phyloP scores from a whole-genome alignment of 2,113 vertebrate species.

The Chroicocephalus ridibundus region DNA sequence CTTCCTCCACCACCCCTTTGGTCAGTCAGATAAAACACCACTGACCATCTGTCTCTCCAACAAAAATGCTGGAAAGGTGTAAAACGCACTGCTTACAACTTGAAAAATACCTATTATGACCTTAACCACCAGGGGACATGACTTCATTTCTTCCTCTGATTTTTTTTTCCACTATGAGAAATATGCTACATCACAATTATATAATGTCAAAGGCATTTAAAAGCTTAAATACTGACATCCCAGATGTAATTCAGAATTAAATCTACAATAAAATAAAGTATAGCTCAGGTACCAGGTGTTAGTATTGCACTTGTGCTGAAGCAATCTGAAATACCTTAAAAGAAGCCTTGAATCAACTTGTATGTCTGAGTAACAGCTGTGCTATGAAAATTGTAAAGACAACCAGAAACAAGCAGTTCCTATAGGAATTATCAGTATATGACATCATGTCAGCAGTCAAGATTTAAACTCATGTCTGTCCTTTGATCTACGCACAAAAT shows the following conservation, averaged over 20 bases:
- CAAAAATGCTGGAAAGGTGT: background rate
- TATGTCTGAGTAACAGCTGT: background rate
- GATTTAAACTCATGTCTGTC: background rate
- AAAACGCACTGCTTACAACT: background rate
- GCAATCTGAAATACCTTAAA: background rate
- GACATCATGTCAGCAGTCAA: background rate
- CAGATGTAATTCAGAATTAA: background rate
- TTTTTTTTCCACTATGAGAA: background rate
- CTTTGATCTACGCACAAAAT: background rate
- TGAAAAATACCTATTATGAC: background rate
- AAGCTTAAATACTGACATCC: background rate
- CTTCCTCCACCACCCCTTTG: background rate
- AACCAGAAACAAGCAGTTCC: background rate
- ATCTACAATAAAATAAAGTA: background rate
- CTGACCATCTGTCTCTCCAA: background rate
- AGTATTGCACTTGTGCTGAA: background rate
- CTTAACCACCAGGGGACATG: slow-evolving; percentile 8
- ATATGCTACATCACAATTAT: background rate
- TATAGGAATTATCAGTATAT: background rate
- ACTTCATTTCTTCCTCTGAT: background rate
- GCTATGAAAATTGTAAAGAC: background rate
- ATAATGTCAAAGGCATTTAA: background rate
- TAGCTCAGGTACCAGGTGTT: background rate
- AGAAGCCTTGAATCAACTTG: background rate
- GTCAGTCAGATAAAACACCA: background rate